phyloP scores from a whole-genome alignment of 1,140 invertebrate species.

The Hyphantria cunea region DNA sequence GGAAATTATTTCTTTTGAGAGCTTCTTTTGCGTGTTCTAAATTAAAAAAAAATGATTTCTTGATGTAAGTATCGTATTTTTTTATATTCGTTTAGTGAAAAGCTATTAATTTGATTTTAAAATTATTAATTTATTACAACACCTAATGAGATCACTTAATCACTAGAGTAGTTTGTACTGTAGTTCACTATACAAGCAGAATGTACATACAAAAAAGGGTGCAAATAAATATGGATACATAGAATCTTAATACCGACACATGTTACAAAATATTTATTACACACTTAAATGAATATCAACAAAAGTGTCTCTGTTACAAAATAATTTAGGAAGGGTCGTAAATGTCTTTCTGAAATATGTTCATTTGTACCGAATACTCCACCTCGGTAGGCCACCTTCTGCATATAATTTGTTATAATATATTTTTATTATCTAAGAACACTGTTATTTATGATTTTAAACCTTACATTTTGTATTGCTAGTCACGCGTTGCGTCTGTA shows the following conservation, averaged over 20 bases:
- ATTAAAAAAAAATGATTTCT: too few relatives aligned
- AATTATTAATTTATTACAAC: too few relatives aligned
- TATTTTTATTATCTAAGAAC: conserved; percentile 5
- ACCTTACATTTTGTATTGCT: background rate
- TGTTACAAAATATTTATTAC: conserved; percentile 11
- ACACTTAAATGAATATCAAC: conserved; percentile 20
- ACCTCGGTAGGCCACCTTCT: background rate
- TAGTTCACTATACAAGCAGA: too few relatives aligned
- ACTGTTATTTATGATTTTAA: background rate
- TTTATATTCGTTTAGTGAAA: too few relatives aligned
- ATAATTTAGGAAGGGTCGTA: conserved; percentile 18
- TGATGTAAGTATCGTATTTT: too few relatives aligned
- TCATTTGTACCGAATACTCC: conserved; percentile 6
- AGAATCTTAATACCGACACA: background rate
- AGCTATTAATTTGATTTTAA: too few relatives aligned
- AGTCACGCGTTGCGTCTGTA: background rate
- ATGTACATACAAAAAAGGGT: too few relatives aligned
- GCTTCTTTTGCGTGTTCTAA: too few relatives aligned
- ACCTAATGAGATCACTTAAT: too few relatives aligned
- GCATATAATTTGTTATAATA: conserved; percentile 3
- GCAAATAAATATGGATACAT: background rate
- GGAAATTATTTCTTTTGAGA: too few relatives aligned
- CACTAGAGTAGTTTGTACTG: too few relatives aligned
- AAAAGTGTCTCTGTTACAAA: background rate
- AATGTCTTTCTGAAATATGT: conserved; percentile 14